Evolutionary conservation across 2,888 invertebrate genomes (phyloP), one percentile per base, ranked within the genome.

Genomic region (Lycocerus yunnanus): DNA sequence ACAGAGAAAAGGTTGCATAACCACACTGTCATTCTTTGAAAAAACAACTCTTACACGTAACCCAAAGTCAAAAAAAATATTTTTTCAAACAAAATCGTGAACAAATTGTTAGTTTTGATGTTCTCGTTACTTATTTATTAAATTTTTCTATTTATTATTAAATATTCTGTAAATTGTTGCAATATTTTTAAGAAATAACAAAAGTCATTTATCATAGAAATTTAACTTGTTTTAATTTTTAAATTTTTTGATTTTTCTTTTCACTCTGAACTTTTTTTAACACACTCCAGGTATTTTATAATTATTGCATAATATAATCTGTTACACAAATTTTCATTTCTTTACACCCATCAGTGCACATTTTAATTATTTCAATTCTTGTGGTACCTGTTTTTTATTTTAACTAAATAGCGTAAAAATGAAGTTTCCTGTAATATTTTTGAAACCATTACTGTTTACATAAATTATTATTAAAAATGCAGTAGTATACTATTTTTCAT

Each of bases 101-200:
- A 27, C 24, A 43, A 43, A 43, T 43, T 43, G 43, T 43, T 43
- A 43, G 43, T 43, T 43, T 43, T 43, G 43, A n/a, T 43, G 43
- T 43, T 43, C n/a, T 43, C 8, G 43, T 43, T 43, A 43, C 43
- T 43, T 43, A 43, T 43, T 43, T 43, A 43, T 43, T n/a, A 43
- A 43, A n/a, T 43, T 43, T 43, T 43, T 43, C 43, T 43, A 43
- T 43, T 43, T 43, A 43, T 43, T 43, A 43, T 27, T 27, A 24
- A 27, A 27, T 43, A 43, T 43, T 43, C n/a, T 43, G n/a, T 74
- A 60, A 71, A 61, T 58, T 59, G 20, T 68, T 60, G 13, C 27
- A 24, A 68, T 15, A 60, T 59, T 16, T 20, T 59, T 14, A 68
- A 21, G 14, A 21, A 58, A 58, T 9, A 59, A 58, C 18, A 43